A percentile compares a stretch with the other conserved stretches of the same genome.
Conservation (phyloP, 2,113 vertebrate genomes). For the Poicephalus meyeri region DNA sequence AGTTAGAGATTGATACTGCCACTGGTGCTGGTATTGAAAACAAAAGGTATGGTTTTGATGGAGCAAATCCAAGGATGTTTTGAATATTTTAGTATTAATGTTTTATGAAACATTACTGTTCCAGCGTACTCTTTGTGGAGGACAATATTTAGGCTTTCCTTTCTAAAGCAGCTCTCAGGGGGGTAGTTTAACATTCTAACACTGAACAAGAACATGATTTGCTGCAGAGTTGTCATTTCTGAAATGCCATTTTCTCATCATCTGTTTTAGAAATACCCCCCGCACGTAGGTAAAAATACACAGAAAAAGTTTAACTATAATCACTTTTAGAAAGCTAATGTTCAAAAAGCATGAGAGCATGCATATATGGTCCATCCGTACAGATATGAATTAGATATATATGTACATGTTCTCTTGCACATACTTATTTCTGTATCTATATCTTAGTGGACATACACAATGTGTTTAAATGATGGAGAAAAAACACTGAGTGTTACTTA, state of each 20-base stretch:
- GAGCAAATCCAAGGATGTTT: conserved; percentile 27
- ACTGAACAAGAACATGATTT: background rate
- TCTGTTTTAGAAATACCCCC: background rate
- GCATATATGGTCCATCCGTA: background rate
- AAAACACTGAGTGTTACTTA: background rate
- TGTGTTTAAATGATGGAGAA: background rate
- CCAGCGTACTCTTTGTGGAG: background rate
- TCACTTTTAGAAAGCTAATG: background rate
- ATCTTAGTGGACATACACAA: background rate
- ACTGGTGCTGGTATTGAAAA: background rate
- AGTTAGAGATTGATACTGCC: background rate
- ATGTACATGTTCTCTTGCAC: background rate
- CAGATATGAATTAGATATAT: background rate
- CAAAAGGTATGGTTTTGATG: background rate
- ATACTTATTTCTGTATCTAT: background rate
- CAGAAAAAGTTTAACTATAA: background rate
- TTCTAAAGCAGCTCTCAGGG: conserved; percentile 4
- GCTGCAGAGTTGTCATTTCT: background rate
- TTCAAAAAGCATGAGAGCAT: background rate
- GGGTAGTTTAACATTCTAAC: background rate
- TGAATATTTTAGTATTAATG: conserved; percentile 30
- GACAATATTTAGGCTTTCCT: conserved; percentile 49
- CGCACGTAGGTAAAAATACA: background rate
- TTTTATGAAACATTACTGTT: conserved; percentile 39
- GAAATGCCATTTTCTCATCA: background rate